Conservation (phyloP, 2,888 invertebrate species). For the Tipula lateralis region DNA sequence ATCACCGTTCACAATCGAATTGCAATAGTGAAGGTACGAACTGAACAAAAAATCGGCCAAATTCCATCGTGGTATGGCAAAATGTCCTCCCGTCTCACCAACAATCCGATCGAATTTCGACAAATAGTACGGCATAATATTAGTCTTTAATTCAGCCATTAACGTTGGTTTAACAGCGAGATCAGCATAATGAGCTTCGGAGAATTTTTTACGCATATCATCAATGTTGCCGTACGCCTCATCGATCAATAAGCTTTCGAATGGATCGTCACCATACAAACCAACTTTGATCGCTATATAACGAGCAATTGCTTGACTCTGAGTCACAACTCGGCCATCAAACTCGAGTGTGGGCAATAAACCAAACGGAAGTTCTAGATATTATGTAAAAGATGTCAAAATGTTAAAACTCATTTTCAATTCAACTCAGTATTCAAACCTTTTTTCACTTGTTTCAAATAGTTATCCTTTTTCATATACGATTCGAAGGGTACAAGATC, state of each 20-base stretch:
- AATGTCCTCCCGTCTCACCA: not conserved
- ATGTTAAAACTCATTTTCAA: too few relatives aligned
- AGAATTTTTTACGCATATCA: constrained; percentile 47
- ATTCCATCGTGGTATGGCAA: not conserved
- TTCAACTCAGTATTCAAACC: too few relatives aligned
- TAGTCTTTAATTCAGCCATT: not conserved
- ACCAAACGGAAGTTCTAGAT: constrained; percentile 33
- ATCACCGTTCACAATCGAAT: not conserved
- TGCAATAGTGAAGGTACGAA: not conserved
- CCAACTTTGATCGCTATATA: constrained; percentile 52
- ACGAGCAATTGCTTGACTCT: constrained; percentile 52
- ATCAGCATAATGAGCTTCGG: not conserved
- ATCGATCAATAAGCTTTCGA: constrained; percentile 54
- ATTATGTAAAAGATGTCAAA: too few relatives aligned
- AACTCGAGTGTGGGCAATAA: constrained; percentile 42
- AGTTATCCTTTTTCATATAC: not conserved
- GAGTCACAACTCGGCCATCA: constrained; percentile 51
- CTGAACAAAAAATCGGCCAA: not conserved
- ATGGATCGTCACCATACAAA: constrained; percentile 50
- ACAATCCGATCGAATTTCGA: not conserved
- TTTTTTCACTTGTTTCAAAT: not conserved
- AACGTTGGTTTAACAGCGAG: not conserved
- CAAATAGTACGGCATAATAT: not conserved
- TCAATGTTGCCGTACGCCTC: constrained; percentile 51
- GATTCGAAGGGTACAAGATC: constrained; percentile 52